These are phyloP conservation scores for Oreonectes daqikongensis DNA, from an alignment of 2,797 vertebrate genomes.

Conservation along the genomic window DNA sequence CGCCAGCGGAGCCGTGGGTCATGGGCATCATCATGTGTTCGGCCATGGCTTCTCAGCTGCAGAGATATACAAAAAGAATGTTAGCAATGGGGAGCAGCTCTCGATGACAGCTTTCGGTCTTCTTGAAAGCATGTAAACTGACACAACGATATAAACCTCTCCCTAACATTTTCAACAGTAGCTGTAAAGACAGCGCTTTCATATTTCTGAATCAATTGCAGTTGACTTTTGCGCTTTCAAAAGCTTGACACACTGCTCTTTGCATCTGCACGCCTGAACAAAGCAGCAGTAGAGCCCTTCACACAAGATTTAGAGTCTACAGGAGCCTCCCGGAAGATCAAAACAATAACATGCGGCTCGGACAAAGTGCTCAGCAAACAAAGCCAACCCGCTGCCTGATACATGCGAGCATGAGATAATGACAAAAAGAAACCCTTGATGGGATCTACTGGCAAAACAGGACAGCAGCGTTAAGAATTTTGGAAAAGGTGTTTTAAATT, in stretches of 20 bases:
- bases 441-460: background rate
- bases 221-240: background rate
- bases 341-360: slow-evolving; percentile 54
- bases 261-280: slow-evolving; percentile 27
- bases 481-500: background rate
- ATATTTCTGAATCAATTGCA: background rate
- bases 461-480: background rate
- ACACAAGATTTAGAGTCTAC: slow-evolving; percentile 42
- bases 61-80: slow-evolving; percentile 44
- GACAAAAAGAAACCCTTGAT: slow-evolving; percentile 5
- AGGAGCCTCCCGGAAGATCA: slow-evolving; percentile 46
- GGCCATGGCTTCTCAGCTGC: slow-evolving; percentile 79
- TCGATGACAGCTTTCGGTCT: background rate
- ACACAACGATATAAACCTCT: background rate
- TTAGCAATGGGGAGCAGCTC: background rate
- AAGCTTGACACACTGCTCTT: background rate
- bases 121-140: background rate
- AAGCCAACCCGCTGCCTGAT: slow-evolving; percentile 42
- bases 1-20: slow-evolving; percentile 72
- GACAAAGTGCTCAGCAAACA: slow-evolving; percentile 59
- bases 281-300: slow-evolving; percentile 36
- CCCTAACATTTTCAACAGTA: too few relatives aligned
- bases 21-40: slow-evolving; percentile 95
- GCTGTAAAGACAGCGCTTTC: too few relatives aligned
- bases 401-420: slow-evolving; percentile 11